Percentiles rank a stretch among this genome's conserved stretches.
Evolutionary conservation across 2,888 invertebrate genomes (phyloP).

Genomic region (Scrobipalpa atriplicella): DNA sequence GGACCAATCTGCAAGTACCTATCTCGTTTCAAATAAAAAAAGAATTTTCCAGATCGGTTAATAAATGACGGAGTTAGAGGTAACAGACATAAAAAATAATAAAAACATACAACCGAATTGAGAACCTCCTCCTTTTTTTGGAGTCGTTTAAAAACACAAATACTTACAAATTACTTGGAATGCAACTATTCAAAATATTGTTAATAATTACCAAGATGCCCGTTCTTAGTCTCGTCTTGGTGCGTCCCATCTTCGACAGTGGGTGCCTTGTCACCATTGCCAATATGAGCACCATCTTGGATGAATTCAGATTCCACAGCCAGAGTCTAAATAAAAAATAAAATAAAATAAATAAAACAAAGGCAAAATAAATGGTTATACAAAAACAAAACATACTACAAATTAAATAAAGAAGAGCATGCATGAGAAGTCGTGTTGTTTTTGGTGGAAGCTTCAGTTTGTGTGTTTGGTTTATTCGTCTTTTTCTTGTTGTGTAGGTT

Average conservation of each 20-base stretch:
- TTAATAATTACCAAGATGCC: conserved; percentile 74
- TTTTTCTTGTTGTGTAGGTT: too few relatives aligned
- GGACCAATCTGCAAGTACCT: too few relatives aligned
- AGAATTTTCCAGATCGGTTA: too few relatives aligned
- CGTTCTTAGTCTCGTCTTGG: conserved; percentile 77
- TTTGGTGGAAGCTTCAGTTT: neutral
- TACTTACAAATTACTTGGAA: too few relatives aligned
- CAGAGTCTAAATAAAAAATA: conserved; percentile 79
- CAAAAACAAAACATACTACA: neutral
- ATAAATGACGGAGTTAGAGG: too few relatives aligned
- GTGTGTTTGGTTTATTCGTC: too few relatives aligned
- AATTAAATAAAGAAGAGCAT: neutral
- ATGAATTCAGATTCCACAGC: conserved; percentile 85
- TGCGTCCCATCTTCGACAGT: conserved; percentile 74
- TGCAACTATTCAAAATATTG: too few relatives aligned
- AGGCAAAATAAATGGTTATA: conserved; percentile 22
- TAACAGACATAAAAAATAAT: too few relatives aligned
- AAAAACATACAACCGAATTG: too few relatives aligned
- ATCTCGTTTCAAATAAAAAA: too few relatives aligned
- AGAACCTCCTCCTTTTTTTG: too few relatives aligned
- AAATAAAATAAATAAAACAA: conserved; percentile 41
- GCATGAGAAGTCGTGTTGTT: neutral
- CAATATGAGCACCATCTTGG: conserved; percentile 79
- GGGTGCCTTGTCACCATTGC: conserved; percentile 70
- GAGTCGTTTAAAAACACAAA: too few relatives aligned